Base-by-base conservation (phyloP, 2,113 vertebrate species). In the Anoura caudifer region DNA sequence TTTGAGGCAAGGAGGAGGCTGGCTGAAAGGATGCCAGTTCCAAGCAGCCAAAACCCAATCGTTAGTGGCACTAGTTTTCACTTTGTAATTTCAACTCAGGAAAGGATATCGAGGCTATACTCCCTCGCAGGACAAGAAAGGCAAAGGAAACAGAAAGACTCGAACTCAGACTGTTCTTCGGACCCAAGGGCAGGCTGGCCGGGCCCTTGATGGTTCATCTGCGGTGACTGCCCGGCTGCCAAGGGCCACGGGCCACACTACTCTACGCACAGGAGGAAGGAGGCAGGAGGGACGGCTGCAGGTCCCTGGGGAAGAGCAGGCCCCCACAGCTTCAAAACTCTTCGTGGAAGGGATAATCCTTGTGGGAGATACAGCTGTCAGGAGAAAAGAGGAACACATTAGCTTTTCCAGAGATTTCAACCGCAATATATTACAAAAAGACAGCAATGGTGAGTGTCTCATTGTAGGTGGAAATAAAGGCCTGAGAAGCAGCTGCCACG, bases 331-430 rank as follows among this genome's bases (percentile, higher is more conserved):
- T 90, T 98, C 96, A 98, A 41, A 91, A 97, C 76, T 97, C 97
- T 0, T 36, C 56, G 0, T 87, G 31, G 90, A 98, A 98, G 36
- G 97, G 97, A 15, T 97, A 97, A 75, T 97, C 93, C 89, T 95
- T 96, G 96, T 98, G 97, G 15, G 61, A n/a, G 54, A 16, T 11
- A 36, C 88, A 80, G 76, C 97, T 98, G 95, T 85, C 14, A 28
- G 56, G 59, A 80, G 38, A 43, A 81, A 93, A 84, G 5, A 92
- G 17, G 26, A 43, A 87, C 50, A 76, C 0, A 4, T 41, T 20
- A 90, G 90, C n/a, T 79, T 56, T 10, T 75, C 15, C 38, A 59
- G 47, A 54, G 75, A 52, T 5, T 31, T 15, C 33, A 1, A 47
- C 50, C 1, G 0, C 3, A 38, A 45, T 3, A 12, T 31, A 54